phyloP scores from a whole-genome alignment of 2,888 invertebrate species.

The Amiota minor region DNA sequence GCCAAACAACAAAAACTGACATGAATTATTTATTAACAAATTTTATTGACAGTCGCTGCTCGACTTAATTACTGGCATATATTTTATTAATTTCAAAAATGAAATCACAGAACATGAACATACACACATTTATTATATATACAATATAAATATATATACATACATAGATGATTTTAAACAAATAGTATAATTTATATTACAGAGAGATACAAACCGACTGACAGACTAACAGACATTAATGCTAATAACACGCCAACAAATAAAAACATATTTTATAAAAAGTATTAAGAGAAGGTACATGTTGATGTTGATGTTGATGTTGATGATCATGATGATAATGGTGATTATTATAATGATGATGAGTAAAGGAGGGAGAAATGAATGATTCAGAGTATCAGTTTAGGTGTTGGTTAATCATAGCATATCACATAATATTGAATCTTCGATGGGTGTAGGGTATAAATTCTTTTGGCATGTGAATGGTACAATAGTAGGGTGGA shows the following conservation, averaged over 20 bases:
- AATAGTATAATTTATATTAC: background rate
- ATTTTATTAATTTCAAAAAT: conserved; percentile 63
- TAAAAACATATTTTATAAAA: no score
- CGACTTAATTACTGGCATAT: conserved; percentile 66
- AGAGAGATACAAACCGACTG: background rate
- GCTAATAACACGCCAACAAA: no score
- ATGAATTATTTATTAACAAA: conserved; percentile 66
- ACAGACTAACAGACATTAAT: background rate
- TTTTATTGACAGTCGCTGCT: conserved; percentile 66
- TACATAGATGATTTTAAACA: background rate
- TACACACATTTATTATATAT: conserved; percentile 5
- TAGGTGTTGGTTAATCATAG: no score
- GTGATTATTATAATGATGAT: background rate
- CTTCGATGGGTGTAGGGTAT: no score
- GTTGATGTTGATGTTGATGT: no score
- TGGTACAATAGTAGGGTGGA: no score
- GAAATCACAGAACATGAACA: conserved; percentile 35
- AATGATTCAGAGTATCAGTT: no score
- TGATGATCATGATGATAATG: no score
- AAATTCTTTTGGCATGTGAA: no score
- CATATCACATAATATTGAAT: no score
- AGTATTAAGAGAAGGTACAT: no score
- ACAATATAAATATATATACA: background rate
- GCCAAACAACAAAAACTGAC: conserved; percentile 48
- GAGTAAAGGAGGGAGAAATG: background rate